Percentiles rank a stretch among this genome's conserved stretches.
These are phyloP conservation scores for Ptilorrhoa leucosticta DNA, from an alignment of 2,113 vertebrate species.

Conservation along the genomic window DNA sequence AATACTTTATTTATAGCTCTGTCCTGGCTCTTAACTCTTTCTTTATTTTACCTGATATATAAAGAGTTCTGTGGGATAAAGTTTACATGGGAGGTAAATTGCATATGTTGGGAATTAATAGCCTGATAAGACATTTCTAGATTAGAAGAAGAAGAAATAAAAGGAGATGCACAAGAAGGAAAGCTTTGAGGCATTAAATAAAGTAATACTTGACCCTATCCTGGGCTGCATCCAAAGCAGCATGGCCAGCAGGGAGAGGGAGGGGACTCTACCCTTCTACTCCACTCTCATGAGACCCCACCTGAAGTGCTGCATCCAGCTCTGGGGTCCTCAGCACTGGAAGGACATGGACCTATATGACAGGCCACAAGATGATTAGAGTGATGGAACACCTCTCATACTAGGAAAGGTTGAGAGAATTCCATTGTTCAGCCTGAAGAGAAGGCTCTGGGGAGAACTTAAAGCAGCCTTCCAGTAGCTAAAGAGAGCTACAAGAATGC, in stretches of 20 bases:
- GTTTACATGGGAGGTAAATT: background rate
- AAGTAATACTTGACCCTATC: background rate
- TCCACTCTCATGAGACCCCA: background rate
- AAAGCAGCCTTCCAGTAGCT: background rate
- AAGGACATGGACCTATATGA: background rate
- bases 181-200: background rate
- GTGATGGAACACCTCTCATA: background rate
- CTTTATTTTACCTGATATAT: background rate
- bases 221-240: background rate
- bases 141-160: background rate
- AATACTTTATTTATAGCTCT: background rate
- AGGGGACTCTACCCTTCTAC: background rate
- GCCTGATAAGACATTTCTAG: background rate
- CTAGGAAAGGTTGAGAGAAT: background rate
- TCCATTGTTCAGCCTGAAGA: background rate
- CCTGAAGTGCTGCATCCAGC: background rate
- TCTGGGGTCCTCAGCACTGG: background rate
- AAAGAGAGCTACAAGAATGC: background rate
- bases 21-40: background rate
- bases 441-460: background rate
- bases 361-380: background rate
- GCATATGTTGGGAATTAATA: background rate
- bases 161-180: background rate
- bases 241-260: accelerated
- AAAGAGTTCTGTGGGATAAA: background rate